phyloP scores from a whole-genome alignment of 2,888 invertebrate species.

The Pycnomerus fuliginosus region DNA sequence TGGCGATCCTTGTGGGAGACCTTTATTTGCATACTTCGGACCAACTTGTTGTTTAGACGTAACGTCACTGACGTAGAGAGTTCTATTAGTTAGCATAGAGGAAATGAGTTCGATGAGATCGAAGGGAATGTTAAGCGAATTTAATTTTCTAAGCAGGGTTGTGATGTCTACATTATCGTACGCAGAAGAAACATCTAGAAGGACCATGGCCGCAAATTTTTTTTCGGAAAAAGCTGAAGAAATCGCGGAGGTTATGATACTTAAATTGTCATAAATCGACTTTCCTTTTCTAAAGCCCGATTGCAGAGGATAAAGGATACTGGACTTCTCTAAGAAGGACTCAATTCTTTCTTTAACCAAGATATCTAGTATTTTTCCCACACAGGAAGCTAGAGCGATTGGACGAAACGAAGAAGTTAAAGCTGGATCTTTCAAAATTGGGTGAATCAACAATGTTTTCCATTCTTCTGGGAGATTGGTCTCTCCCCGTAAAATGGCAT shows the following conservation, averaged over 20 bases:
- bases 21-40: not conserved
- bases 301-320: not conserved
- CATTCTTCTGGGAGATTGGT: not conserved
- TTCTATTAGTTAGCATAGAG: not conserved
- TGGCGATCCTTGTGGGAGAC: not conserved
- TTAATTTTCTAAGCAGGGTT: not conserved
- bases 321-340: not conserved
- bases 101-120: not conserved
- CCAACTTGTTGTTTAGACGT: not conserved
- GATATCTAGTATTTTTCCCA: not conserved
- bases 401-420: not conserved
- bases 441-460: not conserved
- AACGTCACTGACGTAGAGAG: not conserved
- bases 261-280: not conserved
- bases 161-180: not conserved
- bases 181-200: not conserved
- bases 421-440: not conserved
- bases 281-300: no score
- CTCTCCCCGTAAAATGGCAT: not conserved
- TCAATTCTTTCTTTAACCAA: no score
- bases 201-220: not conserved
- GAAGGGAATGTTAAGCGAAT: not conserved
- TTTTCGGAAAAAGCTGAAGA: not conserved
- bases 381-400: not conserved
- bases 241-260: not conserved